These are phyloP conservation scores for Campaea margaritaria DNA, from an alignment of 2,888 invertebrate genomes.

Conservation along the genomic window DNA sequence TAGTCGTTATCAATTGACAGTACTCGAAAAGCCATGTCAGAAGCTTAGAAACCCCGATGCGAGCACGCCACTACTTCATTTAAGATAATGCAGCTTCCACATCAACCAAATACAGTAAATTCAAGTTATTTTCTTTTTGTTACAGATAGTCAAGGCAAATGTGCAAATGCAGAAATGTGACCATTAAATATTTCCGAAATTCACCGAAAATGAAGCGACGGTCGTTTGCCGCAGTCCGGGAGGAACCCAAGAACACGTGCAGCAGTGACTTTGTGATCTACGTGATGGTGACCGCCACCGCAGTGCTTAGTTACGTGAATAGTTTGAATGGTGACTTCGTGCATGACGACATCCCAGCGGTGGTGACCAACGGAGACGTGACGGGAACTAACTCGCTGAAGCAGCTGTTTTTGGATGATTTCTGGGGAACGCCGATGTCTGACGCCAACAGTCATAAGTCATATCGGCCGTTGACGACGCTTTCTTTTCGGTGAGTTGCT, in stretches of 20 bases:
- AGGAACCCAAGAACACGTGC: conserved; percentile 59
- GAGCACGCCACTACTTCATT: no score
- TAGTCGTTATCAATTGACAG: no score
- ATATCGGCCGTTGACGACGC: conserved; percentile 92
- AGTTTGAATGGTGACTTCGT: conserved; percentile 93
- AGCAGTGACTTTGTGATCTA: conserved; percentile 86
- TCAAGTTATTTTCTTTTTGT: conserved; percentile 46
- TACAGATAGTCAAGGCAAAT: conserved; percentile 68
- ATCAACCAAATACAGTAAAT: no score
- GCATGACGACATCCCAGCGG: conserved; percentile 94
- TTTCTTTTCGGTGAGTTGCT: conserved; percentile 94
- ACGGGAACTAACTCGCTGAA: conserved; percentile 87
- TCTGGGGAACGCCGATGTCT: conserved; percentile 95
- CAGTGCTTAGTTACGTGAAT: conserved; percentile 90
- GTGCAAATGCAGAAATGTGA: conserved; percentile 80
- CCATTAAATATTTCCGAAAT: conserved; percentile 57
- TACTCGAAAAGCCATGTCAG: no score
- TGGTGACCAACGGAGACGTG: conserved; percentile 93
- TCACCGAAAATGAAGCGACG: conserved; percentile 80
- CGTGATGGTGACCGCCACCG: conserved; percentile 87
- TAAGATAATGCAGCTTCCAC: neutral
- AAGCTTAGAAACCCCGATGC: no score
- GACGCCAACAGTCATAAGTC: conserved; percentile 94
- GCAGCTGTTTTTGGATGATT: conserved; percentile 90
- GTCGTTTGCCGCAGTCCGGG: conserved; percentile 69